Conservation (phyloP, 1,140 invertebrate species). For the Berghia stephanieae region DNA sequence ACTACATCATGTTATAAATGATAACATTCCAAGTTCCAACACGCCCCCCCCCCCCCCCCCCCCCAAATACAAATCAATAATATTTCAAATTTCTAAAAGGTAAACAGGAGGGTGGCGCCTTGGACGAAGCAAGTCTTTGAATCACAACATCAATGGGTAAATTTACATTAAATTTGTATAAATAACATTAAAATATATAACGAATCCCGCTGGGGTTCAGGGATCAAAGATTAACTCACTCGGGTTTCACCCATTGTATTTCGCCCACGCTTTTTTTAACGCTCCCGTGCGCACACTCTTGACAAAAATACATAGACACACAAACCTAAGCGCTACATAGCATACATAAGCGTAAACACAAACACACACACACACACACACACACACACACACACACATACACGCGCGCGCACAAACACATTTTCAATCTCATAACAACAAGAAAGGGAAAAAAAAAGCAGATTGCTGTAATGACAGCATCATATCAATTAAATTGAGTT, state of each 20-base stretch:
- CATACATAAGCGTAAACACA: not conserved
- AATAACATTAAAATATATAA: too few relatives aligned
- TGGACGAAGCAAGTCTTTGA: too few relatives aligned
- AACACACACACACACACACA: too few relatives aligned
- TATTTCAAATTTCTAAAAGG: too few relatives aligned
- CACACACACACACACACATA: conserved; percentile 2
- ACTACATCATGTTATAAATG: too few relatives aligned
- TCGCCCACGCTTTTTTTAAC: not conserved
- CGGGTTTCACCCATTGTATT: not conserved
- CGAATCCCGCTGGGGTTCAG: too few relatives aligned
- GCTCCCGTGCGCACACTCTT: not conserved
- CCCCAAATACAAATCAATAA: not conserved
- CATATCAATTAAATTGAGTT: not conserved
- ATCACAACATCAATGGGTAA: too few relatives aligned
- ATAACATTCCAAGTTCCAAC: too few relatives aligned
- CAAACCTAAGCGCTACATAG: not conserved
- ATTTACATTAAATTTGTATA: too few relatives aligned
- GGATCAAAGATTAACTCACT: not conserved
- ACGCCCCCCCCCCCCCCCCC: not conserved
- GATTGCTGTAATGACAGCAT: not conserved
- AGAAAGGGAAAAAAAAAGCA: not conserved
- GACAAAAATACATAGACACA: not conserved
- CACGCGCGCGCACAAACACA: not conserved
- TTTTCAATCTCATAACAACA: not conserved
- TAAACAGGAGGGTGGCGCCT: too few relatives aligned